Conservation (phyloP, 2,113 vertebrate species). For the Pachycephala philippinensis region DNA sequence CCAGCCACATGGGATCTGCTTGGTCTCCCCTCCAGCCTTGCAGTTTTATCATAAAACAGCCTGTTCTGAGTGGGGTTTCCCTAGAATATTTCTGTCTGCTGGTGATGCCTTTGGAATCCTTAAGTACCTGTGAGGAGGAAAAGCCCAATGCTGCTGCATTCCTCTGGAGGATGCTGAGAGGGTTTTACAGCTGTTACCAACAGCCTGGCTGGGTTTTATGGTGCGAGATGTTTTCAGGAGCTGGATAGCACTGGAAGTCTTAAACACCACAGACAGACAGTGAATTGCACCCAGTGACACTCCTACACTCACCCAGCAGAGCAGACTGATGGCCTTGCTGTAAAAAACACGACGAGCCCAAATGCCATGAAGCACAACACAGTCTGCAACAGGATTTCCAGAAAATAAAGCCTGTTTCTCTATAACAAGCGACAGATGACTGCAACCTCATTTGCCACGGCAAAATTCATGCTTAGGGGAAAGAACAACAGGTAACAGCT, state of each 20-base stretch:
- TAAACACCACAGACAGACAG: neutral
- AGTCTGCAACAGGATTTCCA: neutral
- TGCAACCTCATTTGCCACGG: neutral
- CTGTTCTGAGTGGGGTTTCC: neutral
- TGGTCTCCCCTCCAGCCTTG: neutral
- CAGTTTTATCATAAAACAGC: neutral
- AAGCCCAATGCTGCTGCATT: neutral
- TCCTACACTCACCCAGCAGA: neutral
- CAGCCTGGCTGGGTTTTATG: neutral
- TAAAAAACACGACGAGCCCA: neutral
- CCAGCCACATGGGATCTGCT: neutral
- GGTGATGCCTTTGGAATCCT: neutral
- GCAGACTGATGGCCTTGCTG: neutral
- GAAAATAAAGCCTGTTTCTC: neutral
- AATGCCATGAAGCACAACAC: neutral
- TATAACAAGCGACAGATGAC: neutral
- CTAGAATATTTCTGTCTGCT: neutral
- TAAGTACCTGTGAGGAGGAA: neutral
- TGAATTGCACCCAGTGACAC: neutral
- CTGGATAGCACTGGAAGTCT: neutral
- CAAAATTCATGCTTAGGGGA: neutral
- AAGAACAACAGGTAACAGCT: slow-evolving; percentile 15
- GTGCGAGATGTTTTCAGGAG: neutral
- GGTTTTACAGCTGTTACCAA: neutral
- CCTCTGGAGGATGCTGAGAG: neutral